Conservation (phyloP, 2,113 vertebrate genomes). For the Limanda limanda region DNA sequence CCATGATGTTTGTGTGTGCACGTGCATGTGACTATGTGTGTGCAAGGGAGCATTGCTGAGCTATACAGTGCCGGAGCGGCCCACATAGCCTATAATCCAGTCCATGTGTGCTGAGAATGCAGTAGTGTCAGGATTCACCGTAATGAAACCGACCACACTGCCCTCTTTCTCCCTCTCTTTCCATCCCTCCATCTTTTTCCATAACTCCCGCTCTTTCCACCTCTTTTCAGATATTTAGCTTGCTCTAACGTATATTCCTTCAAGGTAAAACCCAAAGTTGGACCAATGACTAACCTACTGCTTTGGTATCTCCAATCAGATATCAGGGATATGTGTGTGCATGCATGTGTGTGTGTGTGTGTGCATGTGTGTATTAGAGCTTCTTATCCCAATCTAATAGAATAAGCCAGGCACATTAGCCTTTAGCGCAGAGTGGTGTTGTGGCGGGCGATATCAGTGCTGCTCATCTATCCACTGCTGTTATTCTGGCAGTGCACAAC, state of each 20-base stretch:
- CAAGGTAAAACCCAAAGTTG: conserved; percentile 58
- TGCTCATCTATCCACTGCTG: conserved; percentile 81
- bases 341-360: conserved; percentile 29
- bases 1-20: conserved; percentile 49
- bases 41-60: conserved; percentile 56
- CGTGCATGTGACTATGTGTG: conserved; percentile 25
- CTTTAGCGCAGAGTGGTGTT: conserved; percentile 74
- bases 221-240: conserved; percentile 46
- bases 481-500: conserved; percentile 76
- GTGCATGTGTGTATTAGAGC: conserved; percentile 55
- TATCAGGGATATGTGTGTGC: conserved; percentile 27
- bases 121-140: conserved; percentile 81
- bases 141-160: conserved; percentile 81
- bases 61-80: conserved; percentile 69
- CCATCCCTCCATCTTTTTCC: conserved; percentile 72
- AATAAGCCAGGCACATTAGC: conserved; percentile 83
- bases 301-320: conserved; percentile 69
- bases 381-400: conserved; percentile 80
- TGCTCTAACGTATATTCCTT: conserved; percentile 51
- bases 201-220: conserved; percentile 59
- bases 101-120: conserved; percentile 83
- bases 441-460: conserved; percentile 77
- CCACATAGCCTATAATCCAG: conserved; percentile 79
- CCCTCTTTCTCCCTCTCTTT: conserved; percentile 73
- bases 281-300: conserved; percentile 40